Conservation (phyloP, 2,797 vertebrate species). For the Poliocrania exsul region DNA sequence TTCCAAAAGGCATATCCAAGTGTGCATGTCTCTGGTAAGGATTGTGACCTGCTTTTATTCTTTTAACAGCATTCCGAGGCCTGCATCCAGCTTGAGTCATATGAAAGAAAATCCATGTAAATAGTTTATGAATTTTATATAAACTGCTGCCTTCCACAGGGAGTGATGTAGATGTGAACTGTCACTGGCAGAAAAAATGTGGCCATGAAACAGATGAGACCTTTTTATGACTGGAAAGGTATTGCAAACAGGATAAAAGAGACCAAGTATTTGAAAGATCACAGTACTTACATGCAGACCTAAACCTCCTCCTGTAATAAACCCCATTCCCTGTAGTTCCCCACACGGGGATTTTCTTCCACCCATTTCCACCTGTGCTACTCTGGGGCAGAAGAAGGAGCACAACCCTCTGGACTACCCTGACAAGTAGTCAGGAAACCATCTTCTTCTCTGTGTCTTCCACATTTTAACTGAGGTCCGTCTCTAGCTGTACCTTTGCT, state of each 20-base stretch:
- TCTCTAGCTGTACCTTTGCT: background rate
- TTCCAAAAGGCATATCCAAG: background rate
- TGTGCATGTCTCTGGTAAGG: background rate
- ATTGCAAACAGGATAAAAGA: background rate
- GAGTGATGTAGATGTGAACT: background rate
- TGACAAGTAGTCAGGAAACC: background rate
- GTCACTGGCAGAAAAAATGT: background rate
- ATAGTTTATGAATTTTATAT: constrained; percentile 40
- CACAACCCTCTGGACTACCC: background rate
- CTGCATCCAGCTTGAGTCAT: background rate
- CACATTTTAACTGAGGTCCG: background rate
- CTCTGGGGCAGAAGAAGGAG: background rate
- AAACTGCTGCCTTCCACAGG: background rate
- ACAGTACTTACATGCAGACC: background rate
- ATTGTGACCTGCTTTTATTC: background rate
- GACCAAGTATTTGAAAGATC: background rate
- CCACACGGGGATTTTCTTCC: background rate
- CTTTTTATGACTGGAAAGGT: background rate
- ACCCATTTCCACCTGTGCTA: background rate
- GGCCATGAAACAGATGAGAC: background rate
- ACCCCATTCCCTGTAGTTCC: background rate
- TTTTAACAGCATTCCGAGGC: background rate
- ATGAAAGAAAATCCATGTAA: background rate
- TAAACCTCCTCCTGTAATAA: background rate
- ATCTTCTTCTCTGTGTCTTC: background rate